phyloP scores from a whole-genome alignment of 2,888 invertebrate genomes.

The Ochropacha duplaris region DNA sequence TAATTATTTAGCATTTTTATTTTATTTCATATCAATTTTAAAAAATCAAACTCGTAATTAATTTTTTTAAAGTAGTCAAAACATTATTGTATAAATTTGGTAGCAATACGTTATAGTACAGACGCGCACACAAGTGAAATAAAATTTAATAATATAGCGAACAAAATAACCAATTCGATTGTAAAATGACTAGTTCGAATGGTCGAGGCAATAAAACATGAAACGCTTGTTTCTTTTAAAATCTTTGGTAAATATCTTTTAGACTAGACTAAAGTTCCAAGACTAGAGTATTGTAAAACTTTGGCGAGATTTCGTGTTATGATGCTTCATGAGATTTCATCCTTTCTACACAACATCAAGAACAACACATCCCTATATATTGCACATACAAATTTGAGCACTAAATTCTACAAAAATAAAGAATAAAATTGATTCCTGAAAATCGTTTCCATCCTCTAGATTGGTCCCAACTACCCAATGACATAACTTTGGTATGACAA shows the following conservation, averaged over 20 bases:
- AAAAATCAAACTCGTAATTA: neutral
- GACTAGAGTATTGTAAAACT: slow-evolving; percentile 49
- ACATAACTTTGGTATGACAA: neutral
- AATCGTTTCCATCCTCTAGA: neutral
- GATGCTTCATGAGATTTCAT: neutral
- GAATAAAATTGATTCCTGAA: neutral
- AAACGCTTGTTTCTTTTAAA: slow-evolving; percentile 24
- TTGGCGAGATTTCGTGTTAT: slow-evolving; percentile 33
- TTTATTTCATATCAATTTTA: too few species aligned
- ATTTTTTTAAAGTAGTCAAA: too few species aligned
- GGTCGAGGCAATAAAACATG: slow-evolving; percentile 38
- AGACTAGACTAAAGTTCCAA: slow-evolving; percentile 51
- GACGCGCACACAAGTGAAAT: neutral
- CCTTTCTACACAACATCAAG: slow-evolving; percentile 7
- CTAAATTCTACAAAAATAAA: slow-evolving; percentile 24
- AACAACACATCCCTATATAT: slow-evolving; percentile 13
- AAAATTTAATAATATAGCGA: slow-evolving; percentile 4
- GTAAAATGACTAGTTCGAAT: slow-evolving; percentile 70
- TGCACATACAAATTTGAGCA: slow-evolving; percentile 31
- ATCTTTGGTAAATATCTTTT: slow-evolving; percentile 58
- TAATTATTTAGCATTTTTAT: neutral
- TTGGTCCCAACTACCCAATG: neutral
- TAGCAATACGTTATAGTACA: neutral
- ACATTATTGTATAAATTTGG: neutral
- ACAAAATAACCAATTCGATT: slow-evolving; percentile 13